Base-by-base conservation (phyloP, 2,797 vertebrate species). In the Loris lydekkerianus region DNA sequence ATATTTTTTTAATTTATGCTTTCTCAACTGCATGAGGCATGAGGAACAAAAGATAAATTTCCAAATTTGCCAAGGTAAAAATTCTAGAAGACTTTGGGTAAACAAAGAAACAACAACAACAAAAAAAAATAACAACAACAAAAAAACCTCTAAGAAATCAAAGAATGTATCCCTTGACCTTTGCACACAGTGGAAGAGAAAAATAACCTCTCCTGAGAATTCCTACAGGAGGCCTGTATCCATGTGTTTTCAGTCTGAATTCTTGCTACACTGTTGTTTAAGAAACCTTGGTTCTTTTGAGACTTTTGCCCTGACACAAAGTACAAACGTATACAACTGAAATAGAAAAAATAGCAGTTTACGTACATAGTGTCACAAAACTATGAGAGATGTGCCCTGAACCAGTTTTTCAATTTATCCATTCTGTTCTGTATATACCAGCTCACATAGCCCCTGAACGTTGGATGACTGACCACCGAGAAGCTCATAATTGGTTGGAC, bases 221-320 rank as follows among this genome's bases (percentile, higher is more conserved):
- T 73, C 14, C 7, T 86, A 40, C 10, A 80, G 7, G 4, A 75
- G 46, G 6, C 3, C 9, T 25, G 2, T 60, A 9, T 82, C 73
- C 37, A 31, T 70, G 7, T 78, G 5, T 78, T 83, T 86, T 84
- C 20, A 21, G 10, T 80, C 23, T n/a, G 78, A 93, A 94, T 89
- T 46, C 9, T 15, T 93, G 17, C 20, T 89, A 67, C 10, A 60
- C 83, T 72, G n/a, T 84, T 94, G 58, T 5, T 46, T 85, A 53
- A 91, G 37, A 91, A 93, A 96, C 13, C 0, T 80, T 83, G 20
- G n/a, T 49, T 91, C 91, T 91, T 96, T 96, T 29, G 93, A 34
- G 10, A 92, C 49, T 31, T 92, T 85, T 92, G 18, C 21, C 7
- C 58, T 95, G 23, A 84, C 29, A 63, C 14, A 81, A 93, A 87